phyloP scores from a whole-genome alignment of 2,888 invertebrate species.

The Cryptocephalus primarius region DNA sequence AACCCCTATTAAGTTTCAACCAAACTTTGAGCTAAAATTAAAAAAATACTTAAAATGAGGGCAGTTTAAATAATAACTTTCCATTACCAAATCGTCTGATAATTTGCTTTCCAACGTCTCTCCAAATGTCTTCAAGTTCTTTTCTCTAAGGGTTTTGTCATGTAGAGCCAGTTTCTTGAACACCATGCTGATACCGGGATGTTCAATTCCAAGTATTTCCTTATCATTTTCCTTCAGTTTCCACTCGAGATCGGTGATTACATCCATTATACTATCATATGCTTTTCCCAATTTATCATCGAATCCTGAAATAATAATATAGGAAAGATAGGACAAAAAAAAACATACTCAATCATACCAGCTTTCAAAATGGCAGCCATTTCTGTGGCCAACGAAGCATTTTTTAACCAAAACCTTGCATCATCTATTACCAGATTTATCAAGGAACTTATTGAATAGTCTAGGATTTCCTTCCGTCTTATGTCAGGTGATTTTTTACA shows the following conservation, averaged over 20 bases:
- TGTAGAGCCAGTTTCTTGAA: conserved; percentile 62
- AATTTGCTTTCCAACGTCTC: conserved; percentile 44
- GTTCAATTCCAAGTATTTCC: conserved; percentile 51
- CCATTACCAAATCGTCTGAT: conserved; percentile 42
- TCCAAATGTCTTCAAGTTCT: conserved; percentile 45
- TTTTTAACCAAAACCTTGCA: conserved; percentile 55
- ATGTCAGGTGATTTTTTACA: conserved; percentile 63
- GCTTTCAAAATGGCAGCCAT: conserved; percentile 60
- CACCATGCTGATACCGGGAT: conserved; percentile 64
- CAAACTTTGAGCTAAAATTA: conserved; percentile 49
- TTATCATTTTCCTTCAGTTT: conserved; percentile 39
- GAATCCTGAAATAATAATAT: conserved; percentile 14
- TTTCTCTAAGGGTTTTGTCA: conserved; percentile 43
- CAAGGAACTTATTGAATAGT: conserved; percentile 27
- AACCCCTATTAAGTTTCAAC: conserved; percentile 63
- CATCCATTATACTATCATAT: conserved; percentile 37
- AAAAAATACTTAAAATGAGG: conserved; percentile 4
- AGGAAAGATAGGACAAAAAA: background rate
- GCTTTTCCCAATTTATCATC: conserved; percentile 27
- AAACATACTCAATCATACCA: conserved; percentile 31
- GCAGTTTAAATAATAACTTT: too few species aligned
- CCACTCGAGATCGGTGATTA: conserved; percentile 44
- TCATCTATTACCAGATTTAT: conserved; percentile 37
- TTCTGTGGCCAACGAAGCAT: conserved; percentile 54
- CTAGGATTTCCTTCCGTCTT: conserved; percentile 57